phyloP scores from a whole-genome alignment of 2,113 vertebrate species.

The Eretmochelys imbricata region DNA sequence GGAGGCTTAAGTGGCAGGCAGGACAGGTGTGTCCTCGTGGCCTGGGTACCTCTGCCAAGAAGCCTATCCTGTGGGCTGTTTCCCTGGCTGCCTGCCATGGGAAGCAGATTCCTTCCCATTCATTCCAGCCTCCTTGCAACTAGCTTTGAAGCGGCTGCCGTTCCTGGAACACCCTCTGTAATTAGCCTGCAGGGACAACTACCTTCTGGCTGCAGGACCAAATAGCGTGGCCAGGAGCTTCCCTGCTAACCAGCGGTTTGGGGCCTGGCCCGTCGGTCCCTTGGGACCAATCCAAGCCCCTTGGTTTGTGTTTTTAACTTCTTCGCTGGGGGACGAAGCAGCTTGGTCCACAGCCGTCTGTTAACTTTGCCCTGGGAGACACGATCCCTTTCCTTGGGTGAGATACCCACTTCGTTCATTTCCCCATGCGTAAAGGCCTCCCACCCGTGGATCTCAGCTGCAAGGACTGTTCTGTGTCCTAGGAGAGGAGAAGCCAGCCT shows the following conservation, averaged over 20 bases:
- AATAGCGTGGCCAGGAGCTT: neutral
- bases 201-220: constrained; percentile 11
- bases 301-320: neutral
- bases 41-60: neutral
- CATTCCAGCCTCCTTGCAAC: neutral
- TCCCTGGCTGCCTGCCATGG: neutral
- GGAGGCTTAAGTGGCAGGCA: neutral
- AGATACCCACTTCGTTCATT: neutral
- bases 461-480: too few relatives aligned
- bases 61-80: neutral
- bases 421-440: too few relatives aligned
- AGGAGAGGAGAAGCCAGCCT: neutral
- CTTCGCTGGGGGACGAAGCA: neutral
- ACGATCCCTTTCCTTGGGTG: neutral
- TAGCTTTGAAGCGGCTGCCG: neutral
- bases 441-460: too few relatives aligned
- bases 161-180: neutral
- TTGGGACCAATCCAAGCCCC: neutral
- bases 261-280: neutral
- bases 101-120: neutral
- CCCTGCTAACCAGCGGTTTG: neutral
- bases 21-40: neutral
- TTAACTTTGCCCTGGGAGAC: neutral
- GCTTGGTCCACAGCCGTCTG: neutral
- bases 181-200: neutral